A percentile compares a stretch with the other conserved stretches of the same genome.
Conservation (phyloP, 2,113 vertebrate genomes). For the Psammodynastes pulverulentus region DNA sequence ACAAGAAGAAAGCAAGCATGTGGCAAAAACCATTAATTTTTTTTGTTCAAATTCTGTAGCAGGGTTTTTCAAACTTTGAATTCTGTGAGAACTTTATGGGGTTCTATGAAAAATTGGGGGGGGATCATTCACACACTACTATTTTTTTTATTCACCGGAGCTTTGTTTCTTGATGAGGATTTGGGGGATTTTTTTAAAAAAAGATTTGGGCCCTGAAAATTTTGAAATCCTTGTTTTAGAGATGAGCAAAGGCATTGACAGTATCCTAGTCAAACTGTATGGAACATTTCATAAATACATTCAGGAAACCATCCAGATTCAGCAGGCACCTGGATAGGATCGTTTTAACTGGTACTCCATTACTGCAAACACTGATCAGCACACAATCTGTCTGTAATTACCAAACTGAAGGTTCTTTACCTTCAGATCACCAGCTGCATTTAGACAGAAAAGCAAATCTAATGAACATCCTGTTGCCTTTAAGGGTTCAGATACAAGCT, state of each 20-base stretch:
- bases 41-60: background rate
- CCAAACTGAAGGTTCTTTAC: background rate
- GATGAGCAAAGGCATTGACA: background rate
- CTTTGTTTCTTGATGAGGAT: background rate
- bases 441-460: background rate
- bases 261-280: background rate
- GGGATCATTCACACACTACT: background rate
- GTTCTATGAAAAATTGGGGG: background rate
- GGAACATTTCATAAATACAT: background rate
- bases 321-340: background rate
- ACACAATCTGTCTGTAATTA: background rate
- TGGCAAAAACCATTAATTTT: background rate
- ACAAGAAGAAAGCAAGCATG: background rate
- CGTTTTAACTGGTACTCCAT: background rate
- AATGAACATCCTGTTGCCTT: background rate
- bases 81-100: background rate
- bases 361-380: background rate
- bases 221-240: background rate
- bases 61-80: background rate
- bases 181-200: background rate
- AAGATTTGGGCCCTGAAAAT: background rate
- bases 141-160: background rate
- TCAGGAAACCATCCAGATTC: background rate
- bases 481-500: background rate
- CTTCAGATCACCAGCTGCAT: background rate